phyloP scores from a whole-genome alignment of 1,140 invertebrate genomes.

The Diploscapter pachys region DNA sequence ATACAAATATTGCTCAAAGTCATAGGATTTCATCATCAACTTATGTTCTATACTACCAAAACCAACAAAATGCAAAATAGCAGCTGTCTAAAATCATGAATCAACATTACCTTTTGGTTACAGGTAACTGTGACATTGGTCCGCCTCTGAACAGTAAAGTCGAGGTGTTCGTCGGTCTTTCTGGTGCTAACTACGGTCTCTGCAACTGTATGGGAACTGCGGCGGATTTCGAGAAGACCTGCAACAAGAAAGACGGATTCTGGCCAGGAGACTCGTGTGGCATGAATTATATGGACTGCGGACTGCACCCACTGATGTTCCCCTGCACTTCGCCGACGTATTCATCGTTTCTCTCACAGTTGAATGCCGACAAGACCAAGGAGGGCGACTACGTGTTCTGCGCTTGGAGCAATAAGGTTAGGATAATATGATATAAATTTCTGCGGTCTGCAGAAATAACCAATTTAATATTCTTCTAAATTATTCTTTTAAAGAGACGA shows the following conservation, averaged over 20 bases:
- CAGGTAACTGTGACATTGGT: constrained; percentile 24
- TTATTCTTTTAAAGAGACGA: no score
- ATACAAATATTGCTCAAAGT: no score
- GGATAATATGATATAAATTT: no score
- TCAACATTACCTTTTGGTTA: neutral
- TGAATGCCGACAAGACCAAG: neutral
- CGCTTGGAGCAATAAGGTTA: neutral
- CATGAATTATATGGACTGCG: neutral
- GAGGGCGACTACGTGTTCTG: constrained; percentile 1
- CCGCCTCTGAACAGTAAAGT: constrained; percentile 22
- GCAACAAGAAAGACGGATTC: constrained; percentile 1
- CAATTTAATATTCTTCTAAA: no score
- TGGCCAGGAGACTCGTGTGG: constrained; percentile 1
- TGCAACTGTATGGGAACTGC: neutral
- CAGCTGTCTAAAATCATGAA: neutral
- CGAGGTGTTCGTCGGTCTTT: constrained; percentile 31
- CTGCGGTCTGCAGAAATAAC: no score
- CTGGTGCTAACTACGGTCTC: constrained; percentile 18
- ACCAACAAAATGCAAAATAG: neutral
- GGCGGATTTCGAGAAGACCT: neutral
- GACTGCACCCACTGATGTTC: neutral
- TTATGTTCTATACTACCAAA: neutral
- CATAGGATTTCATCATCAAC: no score
- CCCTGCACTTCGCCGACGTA: neutral
- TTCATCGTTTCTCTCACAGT: neutral